Percentiles rank a stretch among this genome's conserved stretches.
Conservation (phyloP, 1,140 invertebrate species). For the Heliothis subflexa region DNA sequence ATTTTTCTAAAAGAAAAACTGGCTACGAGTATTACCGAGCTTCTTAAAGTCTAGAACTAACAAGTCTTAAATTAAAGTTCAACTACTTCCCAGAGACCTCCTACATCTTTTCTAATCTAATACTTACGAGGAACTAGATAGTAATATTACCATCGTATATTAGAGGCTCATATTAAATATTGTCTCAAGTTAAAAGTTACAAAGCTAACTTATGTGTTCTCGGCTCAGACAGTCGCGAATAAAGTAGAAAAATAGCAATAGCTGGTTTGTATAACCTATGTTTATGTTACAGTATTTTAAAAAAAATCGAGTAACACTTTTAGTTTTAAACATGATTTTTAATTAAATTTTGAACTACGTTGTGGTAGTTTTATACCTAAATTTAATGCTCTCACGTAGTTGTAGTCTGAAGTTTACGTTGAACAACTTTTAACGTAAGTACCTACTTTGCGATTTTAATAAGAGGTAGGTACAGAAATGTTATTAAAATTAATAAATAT, state of each 20-base stretch:
- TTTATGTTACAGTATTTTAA: constrained; percentile 5
- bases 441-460: no score
- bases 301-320: not conserved
- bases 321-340: not conserved
- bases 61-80: not conserved
- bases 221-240: not conserved
- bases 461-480: no score
- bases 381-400: no score
- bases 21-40: no score
- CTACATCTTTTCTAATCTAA: constrained; percentile 24
- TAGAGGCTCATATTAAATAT: constrained; percentile 13
- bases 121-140: constrained; percentile 18
- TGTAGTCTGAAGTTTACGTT: no score
- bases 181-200: constrained; percentile 26
- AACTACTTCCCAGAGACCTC: not conserved
- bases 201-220: not conserved
- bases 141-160: constrained; percentile 1
- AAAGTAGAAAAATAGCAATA: not conserved
- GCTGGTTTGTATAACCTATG: not conserved
- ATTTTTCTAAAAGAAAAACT: no score
- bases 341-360: no score
- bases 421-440: no score
- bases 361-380: no score
- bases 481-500: no score
- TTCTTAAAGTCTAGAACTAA: no score